Percentiles rank a stretch among this genome's conserved stretches.
phyloP scores from a whole-genome alignment of 1,140 invertebrate species.

The Trachymyrmex cornetzi region DNA sequence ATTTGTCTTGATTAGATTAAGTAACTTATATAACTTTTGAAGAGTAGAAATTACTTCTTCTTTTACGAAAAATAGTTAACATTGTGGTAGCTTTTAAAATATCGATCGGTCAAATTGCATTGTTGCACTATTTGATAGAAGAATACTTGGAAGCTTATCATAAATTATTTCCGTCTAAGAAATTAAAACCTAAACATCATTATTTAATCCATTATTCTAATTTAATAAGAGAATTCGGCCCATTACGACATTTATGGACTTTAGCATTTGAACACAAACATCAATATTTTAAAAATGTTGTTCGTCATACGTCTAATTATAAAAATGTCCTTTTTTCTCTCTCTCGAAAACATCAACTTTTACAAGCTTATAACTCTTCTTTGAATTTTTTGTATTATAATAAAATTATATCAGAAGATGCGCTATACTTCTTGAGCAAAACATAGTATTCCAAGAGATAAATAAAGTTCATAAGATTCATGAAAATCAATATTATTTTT shows the following conservation, averaged over 20 bases:
- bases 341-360: conserved; percentile 1
- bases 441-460: background rate
- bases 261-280: background rate
- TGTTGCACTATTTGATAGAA: too few relatives aligned
- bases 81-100: too few relatives aligned
- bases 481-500: conserved; percentile 14
- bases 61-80: too few relatives aligned
- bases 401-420: background rate
- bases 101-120: too few relatives aligned
- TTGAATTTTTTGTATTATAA: background rate
- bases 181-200: too few relatives aligned
- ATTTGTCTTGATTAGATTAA: too few relatives aligned
- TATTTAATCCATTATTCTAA: background rate
- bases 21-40: too few relatives aligned
- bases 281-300: background rate
- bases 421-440: conserved; percentile 9
- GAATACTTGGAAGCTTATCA: too few relatives aligned
- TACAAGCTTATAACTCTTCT: conserved; percentile 1
- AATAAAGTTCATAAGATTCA: background rate
- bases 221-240: background rate
- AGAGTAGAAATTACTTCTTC: too few relatives aligned
- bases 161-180: too few relatives aligned
- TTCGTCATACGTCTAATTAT: background rate
- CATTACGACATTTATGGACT: background rate
- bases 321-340: background rate